These are phyloP conservation scores for Cydia splendana DNA, from an alignment of 1,140 invertebrate species.

Conservation along the genomic window DNA sequence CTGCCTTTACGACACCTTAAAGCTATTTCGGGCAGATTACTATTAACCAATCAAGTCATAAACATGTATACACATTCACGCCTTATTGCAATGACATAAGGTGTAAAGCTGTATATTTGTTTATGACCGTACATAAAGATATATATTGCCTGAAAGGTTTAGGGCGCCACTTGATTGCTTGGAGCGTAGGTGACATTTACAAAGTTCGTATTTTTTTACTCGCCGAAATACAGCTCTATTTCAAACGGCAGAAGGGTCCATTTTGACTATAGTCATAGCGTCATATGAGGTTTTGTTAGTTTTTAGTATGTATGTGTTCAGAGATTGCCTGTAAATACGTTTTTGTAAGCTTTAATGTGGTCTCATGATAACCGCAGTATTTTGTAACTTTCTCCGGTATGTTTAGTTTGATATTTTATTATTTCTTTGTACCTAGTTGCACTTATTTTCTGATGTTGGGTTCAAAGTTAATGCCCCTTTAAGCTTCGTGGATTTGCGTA, in stretches of 20 bases:
- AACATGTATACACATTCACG: not conserved
- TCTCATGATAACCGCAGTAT: not conserved
- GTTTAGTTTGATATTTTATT: not conserved
- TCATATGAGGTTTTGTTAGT: conserved; percentile 3
- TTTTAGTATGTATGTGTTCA: not conserved
- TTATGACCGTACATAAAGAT: not conserved
- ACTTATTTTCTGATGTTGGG: not conserved
- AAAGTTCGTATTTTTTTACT: not conserved
- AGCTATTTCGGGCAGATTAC: conserved; percentile 19
- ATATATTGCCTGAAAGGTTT: conserved; percentile 11
- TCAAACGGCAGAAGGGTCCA: not conserved
- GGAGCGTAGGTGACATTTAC: conserved; percentile 1
- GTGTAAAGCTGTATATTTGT: not conserved
- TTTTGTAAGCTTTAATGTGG: not conserved
- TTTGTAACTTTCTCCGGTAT: not conserved
- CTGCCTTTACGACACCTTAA: conserved; percentile 22
- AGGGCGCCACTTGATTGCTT: conserved; percentile 23
- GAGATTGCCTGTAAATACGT: not conserved
- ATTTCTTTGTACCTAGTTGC: not conserved
- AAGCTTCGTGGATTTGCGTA: not conserved
- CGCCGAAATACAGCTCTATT: not conserved
- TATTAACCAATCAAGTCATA: conserved; percentile 6
- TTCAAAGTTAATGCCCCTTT: not conserved
- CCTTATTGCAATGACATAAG: not conserved
- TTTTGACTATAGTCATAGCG: not conserved